Conservation (phyloP, 2,888 invertebrate genomes). For the Mesodorylaimus sp. region DNA sequence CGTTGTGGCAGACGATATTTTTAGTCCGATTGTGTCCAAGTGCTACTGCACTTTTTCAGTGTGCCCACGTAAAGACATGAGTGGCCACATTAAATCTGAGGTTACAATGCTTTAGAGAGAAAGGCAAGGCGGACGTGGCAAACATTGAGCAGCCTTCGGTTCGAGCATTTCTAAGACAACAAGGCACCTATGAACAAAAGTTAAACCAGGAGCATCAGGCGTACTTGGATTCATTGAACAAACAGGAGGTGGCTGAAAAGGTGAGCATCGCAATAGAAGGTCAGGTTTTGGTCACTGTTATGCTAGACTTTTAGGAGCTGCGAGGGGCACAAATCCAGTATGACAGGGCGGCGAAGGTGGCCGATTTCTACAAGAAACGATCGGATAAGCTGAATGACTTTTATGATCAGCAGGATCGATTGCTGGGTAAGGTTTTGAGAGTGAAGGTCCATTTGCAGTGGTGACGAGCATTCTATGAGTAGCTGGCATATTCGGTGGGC, state of each 20-base stretch:
- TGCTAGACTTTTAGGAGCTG: conserved; percentile 23
- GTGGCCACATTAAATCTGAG: too few relatives aligned
- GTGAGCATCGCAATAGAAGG: conserved; percentile 10
- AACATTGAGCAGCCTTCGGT: conserved; percentile 31
- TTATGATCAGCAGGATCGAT: conserved; percentile 35
- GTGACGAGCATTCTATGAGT: conserved; percentile 1
- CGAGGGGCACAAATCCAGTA: conserved; percentile 27
- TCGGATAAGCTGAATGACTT: conserved; percentile 32
- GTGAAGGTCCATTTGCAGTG: not conserved
- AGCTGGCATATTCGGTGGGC: conserved; percentile 38
- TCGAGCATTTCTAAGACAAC: conserved; percentile 29
- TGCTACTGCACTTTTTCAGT: too few relatives aligned
- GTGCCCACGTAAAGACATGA: too few relatives aligned
- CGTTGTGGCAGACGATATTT: too few relatives aligned
- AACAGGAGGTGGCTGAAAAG: conserved; percentile 33
- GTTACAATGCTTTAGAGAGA: conserved; percentile 30
- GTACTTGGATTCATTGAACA: conserved; percentile 33
- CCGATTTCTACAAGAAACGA: conserved; percentile 26
- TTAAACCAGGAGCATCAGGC: conserved; percentile 34
- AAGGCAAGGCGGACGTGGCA: conserved; percentile 34
- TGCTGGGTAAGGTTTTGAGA: conserved; percentile 28
- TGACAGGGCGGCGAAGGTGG: conserved; percentile 26
- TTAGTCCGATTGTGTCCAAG: too few relatives aligned
- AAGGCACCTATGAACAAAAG: conserved; percentile 28
- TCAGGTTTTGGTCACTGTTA: not conserved